Evolutionary conservation across 2,888 invertebrate species (phyloP), one percentile per base, ranked within the genome.

Genomic region (Chloromyia formosa): DNA sequence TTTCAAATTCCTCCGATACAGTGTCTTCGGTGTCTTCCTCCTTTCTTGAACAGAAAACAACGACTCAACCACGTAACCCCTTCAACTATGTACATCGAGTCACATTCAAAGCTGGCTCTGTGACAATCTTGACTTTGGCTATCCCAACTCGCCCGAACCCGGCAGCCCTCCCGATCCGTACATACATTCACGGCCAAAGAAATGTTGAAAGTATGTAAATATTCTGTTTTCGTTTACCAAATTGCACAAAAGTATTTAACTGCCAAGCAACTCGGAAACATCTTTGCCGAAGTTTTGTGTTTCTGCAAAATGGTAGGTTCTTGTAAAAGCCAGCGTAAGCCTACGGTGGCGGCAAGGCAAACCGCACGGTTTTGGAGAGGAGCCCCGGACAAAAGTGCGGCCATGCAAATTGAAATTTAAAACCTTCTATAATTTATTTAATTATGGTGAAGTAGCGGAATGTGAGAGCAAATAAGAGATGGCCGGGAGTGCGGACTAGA

Each of bases 151-250:
- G 45, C 49, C 42, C 62, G 27, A 14, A 45, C 49, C 40, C 40
- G 62, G 49, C 5, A 23, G 12, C 5, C 35, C 35, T 35, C 40
- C 22, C 20, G 27, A 35, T 35, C 27, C 45, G 22, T 71, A 35
- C 27, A 35, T 35, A 35, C 27, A 71, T 56, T 71, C 56, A 73
- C 58, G 60, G 35, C 62, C 49, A n/a, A 73, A 73, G 73, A 74
- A 74, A 74, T 74, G 58, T 40, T 74, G 66, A 74, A 74, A 74
- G 68, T 68, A 74, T 74, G 73, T 73, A 73, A 73, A 73, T 73
- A 73, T 73, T 61, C 73, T 73, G 74, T 74, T 74, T 74, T 74
- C 74, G 60, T 74, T 74, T 74, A 58, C 74, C 66, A 74, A 74
- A 74, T 74, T 74, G 66, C 68, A 66, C 58, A 74, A 74, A 74